Base-by-base conservation (phyloP, 1,140 invertebrate species). In the Epicauta chinensis region DNA sequence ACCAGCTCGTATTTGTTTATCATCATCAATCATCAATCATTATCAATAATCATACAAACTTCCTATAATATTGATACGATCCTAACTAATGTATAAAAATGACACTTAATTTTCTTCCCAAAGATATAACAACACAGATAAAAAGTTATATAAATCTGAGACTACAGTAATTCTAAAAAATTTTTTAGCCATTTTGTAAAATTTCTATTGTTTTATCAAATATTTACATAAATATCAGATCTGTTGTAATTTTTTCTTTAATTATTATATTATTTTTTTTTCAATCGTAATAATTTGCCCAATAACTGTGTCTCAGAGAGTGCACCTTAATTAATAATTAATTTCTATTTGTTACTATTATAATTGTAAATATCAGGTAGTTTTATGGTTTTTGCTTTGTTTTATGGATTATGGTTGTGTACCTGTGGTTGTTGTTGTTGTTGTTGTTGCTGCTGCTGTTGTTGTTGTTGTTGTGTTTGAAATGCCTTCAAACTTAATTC, bases 401-500 rank as follows among this genome's bases (percentile, higher is more conserved):
- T 13, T 51, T 51, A 51, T 30, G 49, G 49, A 41, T 51, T 51
- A 43, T 51, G 49, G 35, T 51, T 63, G 46, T 59, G 54, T 42
- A 65, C 62, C 47, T 74, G 72, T 48, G 71, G 70, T 61, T 60
- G 62, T 38, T 75, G 73, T 45, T 71, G 78, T 60, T 71, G 73
- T 66, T 77, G 78, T 58, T 82, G 82, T 48, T 71, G 70, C 61
- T 60, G 62, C 38, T 75, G 73, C 45, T 71, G 78, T 48, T 71
- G 70, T 61, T 60, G 62, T 38, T 75, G 73, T 45, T 71, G 78
- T 60, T 71, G 73, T 66, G 77, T 78, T 58, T 82, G 82, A 65
- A 79, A 83, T 31, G 78, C 77, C 59, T 84, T 84, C 61, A 86
- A 68, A 58, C 75, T 82, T 36, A 83, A 72, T 68, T 87, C 84